Conservation (phyloP, 1,140 invertebrate species). For the Anoplophora glabripennis region DNA sequence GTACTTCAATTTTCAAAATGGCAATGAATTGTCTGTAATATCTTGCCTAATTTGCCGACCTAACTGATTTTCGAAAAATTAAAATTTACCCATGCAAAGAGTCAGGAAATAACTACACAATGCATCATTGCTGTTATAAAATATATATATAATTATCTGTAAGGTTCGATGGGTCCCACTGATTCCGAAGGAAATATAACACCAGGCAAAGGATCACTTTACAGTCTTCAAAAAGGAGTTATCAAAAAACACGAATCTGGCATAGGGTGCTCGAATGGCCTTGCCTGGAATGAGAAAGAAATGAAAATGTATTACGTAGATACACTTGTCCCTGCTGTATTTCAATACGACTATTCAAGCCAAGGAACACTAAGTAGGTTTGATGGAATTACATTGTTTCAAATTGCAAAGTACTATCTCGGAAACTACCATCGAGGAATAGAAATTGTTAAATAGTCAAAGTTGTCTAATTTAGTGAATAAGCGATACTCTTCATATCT, state of each 20-base stretch:
- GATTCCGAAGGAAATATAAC: slow-evolving; percentile 52
- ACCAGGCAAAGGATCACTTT: slow-evolving; percentile 57
- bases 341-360: slow-evolving; percentile 61
- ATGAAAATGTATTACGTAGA: slow-evolving; percentile 74
- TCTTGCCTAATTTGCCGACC: no score
- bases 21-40: no score
- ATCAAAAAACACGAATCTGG: slow-evolving; percentile 20
- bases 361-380: no score
- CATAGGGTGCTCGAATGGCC: slow-evolving; percentile 29
- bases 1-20: no score
- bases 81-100: no score
- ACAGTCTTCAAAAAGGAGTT: slow-evolving; percentile 49
- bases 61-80: no score
- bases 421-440: not conserved
- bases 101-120: no score
- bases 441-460: not conserved
- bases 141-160: slow-evolving; percentile 27
- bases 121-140: no score
- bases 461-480: not conserved
- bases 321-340: slow-evolving; percentile 58
- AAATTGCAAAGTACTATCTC: not conserved
- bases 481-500: not conserved
- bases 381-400: no score
- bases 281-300: slow-evolving; percentile 21
- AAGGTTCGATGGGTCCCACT: slow-evolving; percentile 66